These are phyloP conservation scores for Ciona savignyi DNA, from an alignment of 23 tunicate species.

Conservation along the genomic window DNA sequence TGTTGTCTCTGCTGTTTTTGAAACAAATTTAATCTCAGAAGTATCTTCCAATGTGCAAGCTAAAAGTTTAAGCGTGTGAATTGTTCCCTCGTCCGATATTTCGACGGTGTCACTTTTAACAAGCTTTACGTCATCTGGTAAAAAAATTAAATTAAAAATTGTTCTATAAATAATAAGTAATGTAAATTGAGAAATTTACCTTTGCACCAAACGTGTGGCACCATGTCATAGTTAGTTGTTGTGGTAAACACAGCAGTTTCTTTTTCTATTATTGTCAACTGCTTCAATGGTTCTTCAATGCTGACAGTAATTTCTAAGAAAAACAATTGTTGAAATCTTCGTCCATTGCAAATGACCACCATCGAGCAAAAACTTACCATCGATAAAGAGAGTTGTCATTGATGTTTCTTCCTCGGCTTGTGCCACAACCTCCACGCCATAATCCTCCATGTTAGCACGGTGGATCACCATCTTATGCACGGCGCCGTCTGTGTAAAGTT, in stretches of 20 bases:
- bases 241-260: constrained; percentile 47
- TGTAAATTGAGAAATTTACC: constrained; percentile 26
- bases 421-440: constrained; percentile 67
- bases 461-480: constrained; percentile 59
- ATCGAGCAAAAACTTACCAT: constrained; percentile 50
- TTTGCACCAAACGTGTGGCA: constrained; percentile 76
- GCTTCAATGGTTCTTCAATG: constrained; percentile 33
- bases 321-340: too few species aligned
- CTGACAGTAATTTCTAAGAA: constrained; percentile 65
- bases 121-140: constrained; percentile 67
- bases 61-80: constrained; percentile 42
- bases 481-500: constrained; percentile 36
- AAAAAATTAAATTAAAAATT: not conserved
- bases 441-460: constrained; percentile 60
- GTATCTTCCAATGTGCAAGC: constrained; percentile 56
- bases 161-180: not conserved
- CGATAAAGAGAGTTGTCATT: constrained; percentile 40
- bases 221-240: constrained; percentile 55
- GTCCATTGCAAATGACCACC: too few species aligned
- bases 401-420: constrained; percentile 85
- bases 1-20: constrained; percentile 51
- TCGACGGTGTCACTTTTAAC: constrained; percentile 49
- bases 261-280: constrained; percentile 55
- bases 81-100: constrained; percentile 46
- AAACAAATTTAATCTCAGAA: constrained; percentile 57